Base-by-base conservation (phyloP, 2,888 invertebrate genomes). In the Tinea trinotella region DNA sequence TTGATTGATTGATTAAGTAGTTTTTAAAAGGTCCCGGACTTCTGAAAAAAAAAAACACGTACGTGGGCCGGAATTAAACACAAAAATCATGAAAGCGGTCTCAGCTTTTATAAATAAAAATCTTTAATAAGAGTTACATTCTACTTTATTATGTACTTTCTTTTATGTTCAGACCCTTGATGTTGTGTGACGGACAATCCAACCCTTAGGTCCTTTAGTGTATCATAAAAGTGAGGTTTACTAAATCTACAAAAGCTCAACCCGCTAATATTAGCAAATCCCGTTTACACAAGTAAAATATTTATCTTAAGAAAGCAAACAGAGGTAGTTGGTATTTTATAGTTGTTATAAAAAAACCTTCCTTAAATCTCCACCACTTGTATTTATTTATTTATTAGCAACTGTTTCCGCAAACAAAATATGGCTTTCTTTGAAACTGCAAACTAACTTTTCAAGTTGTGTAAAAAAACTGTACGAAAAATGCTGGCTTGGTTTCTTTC, bases 121-220 rank as follows among this genome's bases (percentile, higher is more conserved):
- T 30, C 30, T 30, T 30, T 30, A 30, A 30, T 30, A 30, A 30
- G 30, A 30, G 30, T 30, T 2, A 30, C 30, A 30, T 10, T 40
- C 15, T 40, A 40, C 40, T 40, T 40, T 12, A 40, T 40, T 40
- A 40, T 40, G 1, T 15, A 40, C 15, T 40, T 40, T 40, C 40
- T 40, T 40, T 40, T 40, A 40, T 40, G 15, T 40, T 13, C 40
- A 40, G 40, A 40, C 40, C 40, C 40, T 40, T 40, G 30, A 40
- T 40, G 40, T 40, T 40, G 7, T 40, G 40, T n/a, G 6, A 40
- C 24, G 24, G 24, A 7, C 40, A n/a, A 40, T 12, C 12, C 40
- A 40, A 30, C 7, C 30, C 30, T 30, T n/a, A n/a, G 7, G 9
- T 2, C 30, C 30, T n/a, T 2, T n/a, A 30, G 30, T 30, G n/a